phyloP scores from a whole-genome alignment of 2,888 invertebrate species.

The Drosophila neoperkinsi region DNA sequence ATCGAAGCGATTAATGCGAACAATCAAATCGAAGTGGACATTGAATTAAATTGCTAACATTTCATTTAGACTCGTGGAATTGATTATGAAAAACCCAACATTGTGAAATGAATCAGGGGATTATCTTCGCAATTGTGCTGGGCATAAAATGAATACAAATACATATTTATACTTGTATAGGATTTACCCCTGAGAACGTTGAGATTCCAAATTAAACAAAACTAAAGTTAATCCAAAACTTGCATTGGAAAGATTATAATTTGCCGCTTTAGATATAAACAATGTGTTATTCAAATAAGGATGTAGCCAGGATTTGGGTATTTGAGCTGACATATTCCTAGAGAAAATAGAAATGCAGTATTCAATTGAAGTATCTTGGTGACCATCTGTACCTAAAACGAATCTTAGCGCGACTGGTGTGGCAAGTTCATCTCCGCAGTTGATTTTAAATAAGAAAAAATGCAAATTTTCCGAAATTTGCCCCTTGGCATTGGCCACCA shows the following conservation, averaged over 20 bases:
- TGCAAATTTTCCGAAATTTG: background rate
- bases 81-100: background rate
- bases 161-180: background rate
- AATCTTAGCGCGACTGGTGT: background rate
- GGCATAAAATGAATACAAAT: background rate
- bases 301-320: background rate
- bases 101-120: background rate
- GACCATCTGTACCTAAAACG: background rate
- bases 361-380: background rate
- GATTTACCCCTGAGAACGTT: background rate
- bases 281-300: background rate
- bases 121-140: background rate
- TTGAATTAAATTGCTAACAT: conserved; percentile 21
- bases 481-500: too few species aligned
- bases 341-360: background rate
- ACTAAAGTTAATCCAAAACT: background rate
- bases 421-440: background rate
- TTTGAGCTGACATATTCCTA: background rate
- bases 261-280: background rate
- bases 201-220: background rate
- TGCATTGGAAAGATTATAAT: background rate
- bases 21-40: conserved; percentile 38
- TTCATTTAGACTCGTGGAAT: background rate
- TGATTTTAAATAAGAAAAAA: background rate
- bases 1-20: conserved; percentile 50